Percentiles rank a stretch among this genome's conserved stretches.
phyloP scores from a whole-genome alignment of 2,888 invertebrate species.

The Spodoptera littoralis region DNA sequence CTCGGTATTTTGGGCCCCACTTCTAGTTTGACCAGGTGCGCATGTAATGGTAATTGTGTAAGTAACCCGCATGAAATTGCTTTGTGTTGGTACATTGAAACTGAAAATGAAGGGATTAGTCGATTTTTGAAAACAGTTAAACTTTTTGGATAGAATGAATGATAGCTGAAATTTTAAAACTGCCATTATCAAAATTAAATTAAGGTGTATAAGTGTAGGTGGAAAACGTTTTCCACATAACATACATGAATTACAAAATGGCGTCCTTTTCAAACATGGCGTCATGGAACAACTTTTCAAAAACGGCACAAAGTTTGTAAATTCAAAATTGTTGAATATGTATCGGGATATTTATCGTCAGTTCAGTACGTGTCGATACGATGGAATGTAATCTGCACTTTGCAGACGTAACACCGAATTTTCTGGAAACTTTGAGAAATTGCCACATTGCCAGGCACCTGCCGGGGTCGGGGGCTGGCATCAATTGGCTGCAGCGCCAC shows the following conservation, averaged over 20 bases:
- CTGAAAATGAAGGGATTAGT: too few relatives aligned
- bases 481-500: constrained; percentile 43
- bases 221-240: too few relatives aligned
- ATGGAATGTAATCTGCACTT: constrained; percentile 35
- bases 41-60: background rate
- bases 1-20: background rate
- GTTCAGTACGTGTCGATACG: constrained; percentile 24
- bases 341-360: constrained; percentile 35
- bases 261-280: background rate
- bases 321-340: constrained; percentile 40
- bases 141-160: too few relatives aligned
- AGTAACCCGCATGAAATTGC: background rate
- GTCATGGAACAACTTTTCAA: constrained; percentile 21
- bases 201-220: too few relatives aligned
- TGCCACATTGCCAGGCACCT: constrained; percentile 11
- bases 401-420: constrained; percentile 14
- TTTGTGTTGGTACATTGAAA: too few relatives aligned
- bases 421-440: constrained; percentile 41
- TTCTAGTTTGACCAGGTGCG: background rate
- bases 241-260: constrained; percentile 3
- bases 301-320: constrained; percentile 32
- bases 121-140: too few relatives aligned
- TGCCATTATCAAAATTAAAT: background rate
- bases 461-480: constrained; percentile 26
- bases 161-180: too few relatives aligned